These are phyloP conservation scores for Leptodactylus fallax DNA, from an alignment of 2,797 vertebrate species.

Conservation along the genomic window DNA sequence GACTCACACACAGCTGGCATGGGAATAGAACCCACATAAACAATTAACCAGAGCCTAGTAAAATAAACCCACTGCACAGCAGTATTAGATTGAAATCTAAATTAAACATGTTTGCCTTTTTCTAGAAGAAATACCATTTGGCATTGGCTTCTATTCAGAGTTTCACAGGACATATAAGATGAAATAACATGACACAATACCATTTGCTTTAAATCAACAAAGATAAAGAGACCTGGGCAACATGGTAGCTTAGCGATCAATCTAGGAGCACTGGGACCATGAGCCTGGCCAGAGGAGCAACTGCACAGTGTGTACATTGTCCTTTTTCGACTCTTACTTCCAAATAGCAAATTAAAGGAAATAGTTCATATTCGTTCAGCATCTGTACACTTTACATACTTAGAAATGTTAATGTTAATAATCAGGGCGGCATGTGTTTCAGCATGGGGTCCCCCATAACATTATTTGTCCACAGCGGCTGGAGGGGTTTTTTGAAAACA, in stretches of 20 bases:
- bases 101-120: slow-evolving; percentile 51
- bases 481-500: no score
- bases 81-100: slow-evolving; percentile 53
- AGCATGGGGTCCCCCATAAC: no score
- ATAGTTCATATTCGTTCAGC: no score
- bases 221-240: background rate
- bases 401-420: no score
- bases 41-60: slow-evolving; percentile 44
- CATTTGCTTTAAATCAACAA: background rate
- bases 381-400: no score
- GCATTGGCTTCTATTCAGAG: slow-evolving; percentile 32
- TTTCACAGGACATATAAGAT: slow-evolving; percentile 11
- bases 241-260: background rate
- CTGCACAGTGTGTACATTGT: background rate
- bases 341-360: no score
- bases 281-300: background rate
- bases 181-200: background rate
- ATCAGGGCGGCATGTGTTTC: no score
- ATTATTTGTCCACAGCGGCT: no score
- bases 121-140: slow-evolving; percentile 31
- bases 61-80: slow-evolving; percentile 47
- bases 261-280: background rate
- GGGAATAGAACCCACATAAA: slow-evolving; percentile 50
- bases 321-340: no score
- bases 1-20: slow-evolving; percentile 45